Base-by-base conservation (phyloP, 2,888 invertebrate genomes). In the Drosophila suboccidentalis region DNA sequence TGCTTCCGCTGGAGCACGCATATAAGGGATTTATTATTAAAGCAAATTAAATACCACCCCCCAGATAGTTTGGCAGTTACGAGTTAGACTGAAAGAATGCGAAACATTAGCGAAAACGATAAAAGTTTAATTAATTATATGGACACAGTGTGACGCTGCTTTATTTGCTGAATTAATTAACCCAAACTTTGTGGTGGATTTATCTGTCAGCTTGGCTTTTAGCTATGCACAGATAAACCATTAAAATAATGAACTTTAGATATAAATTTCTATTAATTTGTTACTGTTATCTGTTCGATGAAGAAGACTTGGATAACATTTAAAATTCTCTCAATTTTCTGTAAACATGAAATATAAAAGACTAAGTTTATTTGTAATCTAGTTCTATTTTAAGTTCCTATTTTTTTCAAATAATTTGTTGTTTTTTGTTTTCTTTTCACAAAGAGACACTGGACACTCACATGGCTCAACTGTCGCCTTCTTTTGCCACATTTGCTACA, bases 11-110 rank as follows among this genome's bases (percentile, higher is more conserved):
- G 6, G 3, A 11, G n/a, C 43, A 74, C 53, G 77, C 78, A 84
- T 67, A 87, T 83, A 89, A 88, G 72, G 87, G 86, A 90, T 82
- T 90, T 87, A 85, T 90, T 81, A 82, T 90, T 90, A 84, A 83
- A 78, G 88, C 79, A 90, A 91, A 90, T 91, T 90, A 91, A 90
- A 90, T 89, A 80, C 58, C 57, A 58, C 39, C 50, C 47, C 47
- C 44, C 1, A 15, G 34, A 60, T 51, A 57, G 68, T 55, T 44
- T 41, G 44, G 29, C 50, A 49, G 54, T 17, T 32, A 29, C 29
- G 29, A 29, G 29, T 29, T 17, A 17, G 11, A 54, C 39, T 32
- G 49, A 38, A 44, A 15, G 19, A 38, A 57, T 32, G 22, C 26
- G 47, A 53, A 26, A 62, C 64, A 70, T 74, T 75, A 65, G 77